Conservation (phyloP, 2,797 vertebrate genomes). For the Rachycentron canadum region DNA sequence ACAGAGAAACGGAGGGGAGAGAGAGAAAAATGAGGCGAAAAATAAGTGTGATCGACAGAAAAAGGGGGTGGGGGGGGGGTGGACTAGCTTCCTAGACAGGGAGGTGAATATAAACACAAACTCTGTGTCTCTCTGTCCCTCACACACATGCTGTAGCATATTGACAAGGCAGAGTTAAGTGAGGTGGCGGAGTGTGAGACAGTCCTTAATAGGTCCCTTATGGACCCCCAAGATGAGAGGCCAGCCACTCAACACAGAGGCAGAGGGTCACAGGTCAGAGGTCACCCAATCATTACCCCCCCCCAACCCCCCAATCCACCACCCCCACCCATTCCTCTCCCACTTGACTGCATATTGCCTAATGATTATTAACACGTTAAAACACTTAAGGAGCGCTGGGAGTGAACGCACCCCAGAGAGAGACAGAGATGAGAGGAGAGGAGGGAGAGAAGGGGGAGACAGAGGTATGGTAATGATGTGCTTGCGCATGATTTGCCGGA, state of each 20-base stretch:
- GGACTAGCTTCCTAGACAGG: constrained; percentile 72
- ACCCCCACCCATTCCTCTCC: constrained; percentile 55
- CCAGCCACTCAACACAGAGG: constrained; percentile 76
- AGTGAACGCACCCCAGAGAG: constrained; percentile 77
- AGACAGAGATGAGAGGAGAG: constrained; percentile 67
- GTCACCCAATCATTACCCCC: constrained; percentile 76
- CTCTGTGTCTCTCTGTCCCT: constrained; percentile 67
- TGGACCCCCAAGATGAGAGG: constrained; percentile 84
- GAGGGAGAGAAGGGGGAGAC: constrained; percentile 41
- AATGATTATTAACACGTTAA: constrained; percentile 87
- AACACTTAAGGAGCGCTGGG: constrained; percentile 85
- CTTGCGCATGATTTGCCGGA: constrained; percentile 73
- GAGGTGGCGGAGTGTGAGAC: constrained; percentile 81
- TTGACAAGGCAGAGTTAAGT: constrained; percentile 84
- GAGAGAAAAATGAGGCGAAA: constrained; percentile 55
- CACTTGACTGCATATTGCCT: constrained; percentile 79
- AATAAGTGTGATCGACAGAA: constrained; percentile 72
- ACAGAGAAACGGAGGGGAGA: constrained; percentile 52
- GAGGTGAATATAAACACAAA: constrained; percentile 80
- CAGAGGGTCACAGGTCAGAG: constrained; percentile 77
- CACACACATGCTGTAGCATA: constrained; percentile 81
- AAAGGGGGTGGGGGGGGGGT: neutral
- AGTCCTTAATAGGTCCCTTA: constrained; percentile 85
- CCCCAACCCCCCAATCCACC: constrained; percentile 14
- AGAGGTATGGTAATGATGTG: constrained; percentile 78